Evolutionary conservation across 2,888 invertebrate species (phyloP), one percentile per base, ranked within the genome.

Genomic region (Athalia cordata): DNA sequence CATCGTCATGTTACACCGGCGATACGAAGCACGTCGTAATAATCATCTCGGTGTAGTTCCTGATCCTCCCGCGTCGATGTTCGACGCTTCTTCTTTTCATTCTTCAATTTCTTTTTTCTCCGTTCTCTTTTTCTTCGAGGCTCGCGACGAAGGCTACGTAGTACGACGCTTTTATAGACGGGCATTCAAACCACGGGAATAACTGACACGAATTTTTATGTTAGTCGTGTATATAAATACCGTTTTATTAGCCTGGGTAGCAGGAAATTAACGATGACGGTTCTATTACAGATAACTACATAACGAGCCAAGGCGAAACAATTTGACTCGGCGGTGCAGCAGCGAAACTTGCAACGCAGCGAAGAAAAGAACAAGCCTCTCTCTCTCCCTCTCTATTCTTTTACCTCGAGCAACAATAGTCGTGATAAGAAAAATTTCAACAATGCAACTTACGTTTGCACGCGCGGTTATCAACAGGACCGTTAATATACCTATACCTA

Each of bases 201-300:
- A 67, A 61, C 15, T 72, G 29, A 72, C 72, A 72, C 72, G 59
- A 47, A 57, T 72, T 72, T 72, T 72, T 72, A 72, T 72, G 72
- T 72, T 59, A 72, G 57, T 68, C 72, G 57, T 59, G 72, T 47
- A 47, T 72, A 72, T 72, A 72, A 72, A 72, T 72, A 59, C 72
- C 6, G 47, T 59, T 72, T 72, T 72, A 72, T 72, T 72, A 59
- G 72, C 3, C 59, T 47, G 57, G 59, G 72, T 13, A 47, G 29
- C 29, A 29, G 72, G 15, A 59, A 72, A 72, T 72, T 59, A 72
- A 72, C 72, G 72, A 72, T 72, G 57, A 72, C 57, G 72, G 72
- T 57, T 72, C 72, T 59, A 57, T 72, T 57, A 72, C 59, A 72
- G 72, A 72, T 72, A 57, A 59, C 55, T 11, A 55, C 47, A 49